phyloP scores from a whole-genome alignment of 2,888 invertebrate species.

The Drosophila subquinaria region DNA sequence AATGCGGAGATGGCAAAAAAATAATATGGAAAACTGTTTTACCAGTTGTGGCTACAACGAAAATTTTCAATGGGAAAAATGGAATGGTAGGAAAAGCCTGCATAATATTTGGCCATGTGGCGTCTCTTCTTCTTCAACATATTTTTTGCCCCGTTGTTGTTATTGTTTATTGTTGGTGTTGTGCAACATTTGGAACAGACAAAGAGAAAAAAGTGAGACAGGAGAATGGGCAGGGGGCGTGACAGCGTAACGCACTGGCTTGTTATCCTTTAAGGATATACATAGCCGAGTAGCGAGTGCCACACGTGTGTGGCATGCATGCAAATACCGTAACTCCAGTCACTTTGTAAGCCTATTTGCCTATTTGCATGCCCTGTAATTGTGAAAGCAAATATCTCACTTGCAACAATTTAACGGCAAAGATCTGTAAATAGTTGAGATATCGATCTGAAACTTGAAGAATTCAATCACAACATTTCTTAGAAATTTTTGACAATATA shows the following conservation, averaged over 20 bases:
- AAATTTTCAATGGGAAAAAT: constrained; percentile 23
- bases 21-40: constrained; percentile 46
- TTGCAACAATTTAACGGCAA: too few species aligned
- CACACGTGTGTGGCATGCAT: constrained; percentile 24
- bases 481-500: too few species aligned
- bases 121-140: constrained; percentile 12
- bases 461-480: too few species aligned
- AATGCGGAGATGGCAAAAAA: neutral
- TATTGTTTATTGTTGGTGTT: constrained; percentile 27
- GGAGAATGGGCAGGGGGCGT: constrained; percentile 15
- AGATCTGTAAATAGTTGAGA: too few species aligned
- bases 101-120: constrained; percentile 61
- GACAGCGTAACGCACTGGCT: constrained; percentile 34
- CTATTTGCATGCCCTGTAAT: constrained; percentile 36
- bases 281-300: constrained; percentile 1
- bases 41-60: constrained; percentile 54
- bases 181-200: constrained; percentile 13
- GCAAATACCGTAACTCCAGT: constrained; percentile 27
- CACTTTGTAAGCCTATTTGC: constrained; percentile 13
- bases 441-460: too few species aligned
- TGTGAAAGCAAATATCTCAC: too few species aligned
- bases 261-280: constrained; percentile 43
- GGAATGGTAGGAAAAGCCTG: constrained; percentile 41
- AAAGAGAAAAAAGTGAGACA: constrained; percentile 22
- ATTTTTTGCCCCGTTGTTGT: constrained; percentile 8